Evolutionary conservation across 2,888 invertebrate genomes (phyloP).

Genomic region (Alsophila aescularia): DNA sequence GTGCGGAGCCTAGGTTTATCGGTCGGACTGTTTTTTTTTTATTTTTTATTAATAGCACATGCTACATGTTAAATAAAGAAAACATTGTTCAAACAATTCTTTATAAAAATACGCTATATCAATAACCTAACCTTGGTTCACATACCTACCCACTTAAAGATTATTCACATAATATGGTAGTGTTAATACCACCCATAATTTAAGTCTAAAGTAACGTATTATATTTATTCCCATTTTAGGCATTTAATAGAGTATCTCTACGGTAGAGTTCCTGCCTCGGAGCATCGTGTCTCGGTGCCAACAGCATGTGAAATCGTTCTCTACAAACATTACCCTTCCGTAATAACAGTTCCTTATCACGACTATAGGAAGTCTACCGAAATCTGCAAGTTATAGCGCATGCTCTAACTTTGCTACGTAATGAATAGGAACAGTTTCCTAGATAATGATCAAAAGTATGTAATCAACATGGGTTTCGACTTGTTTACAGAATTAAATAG

Average conservation of each 20-base stretch:
- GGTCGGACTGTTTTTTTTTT: too few relatives aligned
- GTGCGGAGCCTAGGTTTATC: too few relatives aligned
- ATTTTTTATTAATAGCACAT: too few relatives aligned
- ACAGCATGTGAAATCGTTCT: slow-evolving; percentile 69
- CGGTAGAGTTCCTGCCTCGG: slow-evolving; percentile 1
- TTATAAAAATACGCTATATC: too few relatives aligned
- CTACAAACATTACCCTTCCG: slow-evolving; percentile 64
- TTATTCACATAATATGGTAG: background rate
- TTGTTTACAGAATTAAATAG: too few relatives aligned
- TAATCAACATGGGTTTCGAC: too few relatives aligned
- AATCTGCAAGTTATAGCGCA: slow-evolving; percentile 41
- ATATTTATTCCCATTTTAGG: background rate
- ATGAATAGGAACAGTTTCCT: background rate
- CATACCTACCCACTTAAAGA: too few relatives aligned
- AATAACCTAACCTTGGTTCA: too few relatives aligned
- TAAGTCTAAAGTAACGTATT: background rate
- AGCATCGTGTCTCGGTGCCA: slow-evolving; percentile 48
- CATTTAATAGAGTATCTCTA: slow-evolving; percentile 1
- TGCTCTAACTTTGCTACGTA: slow-evolving; percentile 2
- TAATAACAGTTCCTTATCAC: slow-evolving; percentile 60
- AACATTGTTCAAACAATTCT: too few relatives aligned
- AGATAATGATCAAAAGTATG: too few relatives aligned
- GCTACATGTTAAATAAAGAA: too few relatives aligned
- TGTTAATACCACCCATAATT: background rate
- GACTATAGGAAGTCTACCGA: slow-evolving; percentile 36